Conservation (phyloP, 2,797 vertebrate species). For the Diplodus puntazzo region DNA sequence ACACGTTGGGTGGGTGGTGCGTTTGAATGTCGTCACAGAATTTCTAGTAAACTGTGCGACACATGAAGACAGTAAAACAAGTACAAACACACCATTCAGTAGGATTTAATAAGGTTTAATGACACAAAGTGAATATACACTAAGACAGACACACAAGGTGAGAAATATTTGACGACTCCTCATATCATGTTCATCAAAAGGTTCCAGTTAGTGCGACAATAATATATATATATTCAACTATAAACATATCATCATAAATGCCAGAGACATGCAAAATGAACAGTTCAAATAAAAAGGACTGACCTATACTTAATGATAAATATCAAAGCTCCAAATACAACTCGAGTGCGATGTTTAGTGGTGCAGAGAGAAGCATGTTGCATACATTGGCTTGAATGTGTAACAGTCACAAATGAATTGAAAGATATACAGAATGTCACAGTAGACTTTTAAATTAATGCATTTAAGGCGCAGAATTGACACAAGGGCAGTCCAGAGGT, state of each 20-base stretch:
- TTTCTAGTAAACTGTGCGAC: background rate
- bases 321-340: background rate
- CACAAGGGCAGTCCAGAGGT: background rate
- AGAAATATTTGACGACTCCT: background rate
- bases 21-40: background rate
- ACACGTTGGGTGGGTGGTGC: slow-evolving; percentile 12
- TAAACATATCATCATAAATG: background rate
- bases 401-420: background rate
- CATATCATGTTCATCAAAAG: background rate
- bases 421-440: background rate
- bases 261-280: background rate
- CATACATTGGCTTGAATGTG: background rate
- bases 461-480: background rate
- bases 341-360: background rate
- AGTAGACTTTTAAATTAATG: background rate
- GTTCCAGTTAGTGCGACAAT: background rate
- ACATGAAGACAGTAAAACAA: background rate
- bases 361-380: background rate
- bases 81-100: background rate
- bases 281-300: background rate
- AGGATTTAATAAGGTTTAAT: slow-evolving; percentile 20
- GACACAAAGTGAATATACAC: slow-evolving; percentile 4
- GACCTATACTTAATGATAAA: background rate
- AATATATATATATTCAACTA: background rate
- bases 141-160: background rate